Base-by-base conservation (phyloP, 2,113 vertebrate genomes). In the Cyphomyrus plagiostoma region DNA sequence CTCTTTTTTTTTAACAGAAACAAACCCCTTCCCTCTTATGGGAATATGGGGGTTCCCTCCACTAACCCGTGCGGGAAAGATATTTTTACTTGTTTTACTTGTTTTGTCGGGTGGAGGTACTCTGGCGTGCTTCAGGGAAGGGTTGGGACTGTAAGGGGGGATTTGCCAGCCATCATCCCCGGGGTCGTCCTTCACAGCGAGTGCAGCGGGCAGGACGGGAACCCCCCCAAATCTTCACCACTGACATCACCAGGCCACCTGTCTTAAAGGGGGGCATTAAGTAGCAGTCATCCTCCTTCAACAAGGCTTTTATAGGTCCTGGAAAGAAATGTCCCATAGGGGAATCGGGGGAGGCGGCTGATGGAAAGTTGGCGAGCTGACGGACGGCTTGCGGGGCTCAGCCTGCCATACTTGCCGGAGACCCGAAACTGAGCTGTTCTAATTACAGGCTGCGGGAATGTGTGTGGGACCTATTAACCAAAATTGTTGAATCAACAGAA, bases 401-500 rank as follows among this genome's bases (percentile, higher is more conserved):
- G 70, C 94, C 94, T 94, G 94, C 93, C 92, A 94, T 95, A 92
- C 91, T 82, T 93, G 93, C 94, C 94, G 94, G 94, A 95, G 95
- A 95, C 96, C 95, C 95, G 95, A 96, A 96, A 96, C 94, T 95
- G 95, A 96, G 95, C 95, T 96, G 95, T 96, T 96, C 95, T 96
- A 96, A 96, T 96, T 96, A 95, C 94, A 96, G 95, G 95, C 95
- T 96, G 91, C 94, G 94, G 85, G 95, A 96, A 96, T 96, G 95
- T 94, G 95, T 96, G 95, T 95, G 96, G 95, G 96, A 95, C 95
- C 95, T 94, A 96, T 96, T 96, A 96, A 96, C 95, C 96, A 95
- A 95, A 96, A 96, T 95, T 95, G 96, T 96, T 96, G 96, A 96
- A 96, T 96, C 95, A 96, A 95, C 96, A 96, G 95, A 96, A 96